Evolutionary conservation across 2,888 invertebrate species (phyloP).

Genomic region (Creontiades dilutus): DNA sequence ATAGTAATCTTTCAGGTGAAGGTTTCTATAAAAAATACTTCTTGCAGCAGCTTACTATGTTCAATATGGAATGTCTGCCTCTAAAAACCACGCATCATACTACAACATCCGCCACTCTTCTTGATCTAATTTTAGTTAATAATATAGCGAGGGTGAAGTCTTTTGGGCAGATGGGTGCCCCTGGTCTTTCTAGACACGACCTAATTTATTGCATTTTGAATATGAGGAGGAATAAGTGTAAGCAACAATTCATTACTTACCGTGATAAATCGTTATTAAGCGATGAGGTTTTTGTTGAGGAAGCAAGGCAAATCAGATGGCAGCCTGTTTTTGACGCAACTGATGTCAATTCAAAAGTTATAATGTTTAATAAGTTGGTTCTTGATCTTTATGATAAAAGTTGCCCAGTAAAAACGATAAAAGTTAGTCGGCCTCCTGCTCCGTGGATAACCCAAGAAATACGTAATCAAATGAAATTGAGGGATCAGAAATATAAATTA

Average conservation of each 20-base stretch:
- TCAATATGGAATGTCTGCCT: slow-evolving; percentile 15
- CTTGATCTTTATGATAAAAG: slow-evolving; percentile 1
- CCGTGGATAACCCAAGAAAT: neutral
- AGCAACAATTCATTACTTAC: neutral
- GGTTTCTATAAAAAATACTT: neutral
- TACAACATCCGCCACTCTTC: neutral
- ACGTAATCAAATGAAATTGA: neutral
- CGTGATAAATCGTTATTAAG: neutral
- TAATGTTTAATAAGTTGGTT: neutral
- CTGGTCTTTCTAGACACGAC: neutral
- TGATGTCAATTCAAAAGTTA: neutral
- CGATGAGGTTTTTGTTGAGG: neutral
- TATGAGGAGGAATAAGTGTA: slow-evolving; percentile 4
- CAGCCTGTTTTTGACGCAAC: neutral
- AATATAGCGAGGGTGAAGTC: neutral
- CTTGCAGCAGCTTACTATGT: neutral
- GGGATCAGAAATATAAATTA: slow-evolving; percentile 12
- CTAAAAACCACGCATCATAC: neutral
- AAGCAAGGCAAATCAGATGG: neutral
- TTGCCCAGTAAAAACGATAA: neutral
- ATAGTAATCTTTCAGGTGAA: neutral
- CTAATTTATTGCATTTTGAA: slow-evolving; percentile 35
- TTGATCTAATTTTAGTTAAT: slow-evolving; percentile 6
- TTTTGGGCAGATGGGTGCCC: neutral
- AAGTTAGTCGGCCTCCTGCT: neutral